Evolutionary conservation across 1,140 invertebrate genomes (phyloP).

Genomic region (Dendrolimus punctatus): DNA sequence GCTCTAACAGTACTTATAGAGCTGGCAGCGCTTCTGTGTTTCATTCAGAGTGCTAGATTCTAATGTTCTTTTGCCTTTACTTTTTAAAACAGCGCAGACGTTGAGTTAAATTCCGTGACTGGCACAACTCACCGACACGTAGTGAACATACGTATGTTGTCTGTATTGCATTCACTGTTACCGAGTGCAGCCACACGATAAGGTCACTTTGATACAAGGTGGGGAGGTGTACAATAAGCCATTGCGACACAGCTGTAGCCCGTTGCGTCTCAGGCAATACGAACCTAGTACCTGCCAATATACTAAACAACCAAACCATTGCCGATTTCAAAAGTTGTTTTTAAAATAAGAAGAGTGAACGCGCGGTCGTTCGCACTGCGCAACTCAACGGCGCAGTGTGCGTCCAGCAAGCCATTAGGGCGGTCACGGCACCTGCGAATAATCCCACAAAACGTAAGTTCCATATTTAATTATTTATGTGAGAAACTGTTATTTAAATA

Average conservation of each 20-base stretch:
- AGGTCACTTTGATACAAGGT: slow-evolving; percentile 51
- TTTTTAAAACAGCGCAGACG: not conserved
- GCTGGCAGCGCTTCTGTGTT: no score
- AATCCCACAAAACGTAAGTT: slow-evolving; percentile 41
- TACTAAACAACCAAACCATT: slow-evolving; percentile 11
- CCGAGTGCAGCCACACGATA: slow-evolving; percentile 59
- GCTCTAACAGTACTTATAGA: no score
- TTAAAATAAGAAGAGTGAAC: slow-evolving; percentile 37
- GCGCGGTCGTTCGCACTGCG: slow-evolving; percentile 38
- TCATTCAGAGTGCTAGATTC: no score
- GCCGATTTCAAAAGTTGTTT: slow-evolving; percentile 31
- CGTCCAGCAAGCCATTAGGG: slow-evolving; percentile 29
- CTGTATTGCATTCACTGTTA: slow-evolving; percentile 40
- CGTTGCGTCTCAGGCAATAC: not conserved
- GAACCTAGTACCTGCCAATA: no score
- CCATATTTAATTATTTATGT: slow-evolving; percentile 16
- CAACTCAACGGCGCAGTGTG: slow-evolving; percentile 39
- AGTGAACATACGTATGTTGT: slow-evolving; percentile 17
- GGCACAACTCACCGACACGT: slow-evolving; percentile 6
- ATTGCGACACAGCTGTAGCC: slow-evolving; percentile 35
- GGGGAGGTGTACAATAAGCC: slow-evolving; percentile 43
- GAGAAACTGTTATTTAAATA: slow-evolving; percentile 23
- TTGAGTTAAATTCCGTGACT: not conserved
- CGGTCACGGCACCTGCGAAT: slow-evolving; percentile 30
- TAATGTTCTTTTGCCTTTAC: no score